Evolutionary conservation across 2,113 vertebrate species (phyloP).

Genomic region (Pyxicephalus adspersus): DNA sequence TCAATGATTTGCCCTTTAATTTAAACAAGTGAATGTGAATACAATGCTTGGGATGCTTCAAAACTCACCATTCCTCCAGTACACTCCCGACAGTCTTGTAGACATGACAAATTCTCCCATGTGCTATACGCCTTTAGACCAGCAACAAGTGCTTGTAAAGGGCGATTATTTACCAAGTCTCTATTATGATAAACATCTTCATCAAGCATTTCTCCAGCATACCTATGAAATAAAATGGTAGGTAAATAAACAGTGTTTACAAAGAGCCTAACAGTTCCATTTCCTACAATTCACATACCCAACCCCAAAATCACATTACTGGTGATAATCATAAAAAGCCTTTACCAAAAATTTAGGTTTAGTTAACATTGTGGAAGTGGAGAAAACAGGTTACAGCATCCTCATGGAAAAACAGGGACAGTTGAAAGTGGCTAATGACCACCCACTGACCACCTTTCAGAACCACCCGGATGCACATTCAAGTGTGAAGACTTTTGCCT

Average conservation of each 20-base stretch:
- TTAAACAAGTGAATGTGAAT: not conserved
- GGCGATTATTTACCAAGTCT: constrained; percentile 59
- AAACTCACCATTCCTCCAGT: constrained; percentile 68
- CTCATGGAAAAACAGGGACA: too few species aligned
- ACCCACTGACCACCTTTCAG: too few species aligned
- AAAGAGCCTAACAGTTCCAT: not conserved
- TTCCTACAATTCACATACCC: not conserved
- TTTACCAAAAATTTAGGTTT: too few species aligned
- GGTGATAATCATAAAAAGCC: too few species aligned
- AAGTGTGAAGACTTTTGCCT: too few species aligned
- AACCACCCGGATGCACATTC: too few species aligned
- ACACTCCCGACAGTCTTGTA: constrained; percentile 68
- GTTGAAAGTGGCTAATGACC: too few species aligned
- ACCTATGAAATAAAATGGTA: constrained; percentile 50
- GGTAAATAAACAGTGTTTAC: not conserved
- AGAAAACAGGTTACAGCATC: too few species aligned
- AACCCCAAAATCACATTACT: too few species aligned
- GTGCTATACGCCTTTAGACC: constrained; percentile 73
- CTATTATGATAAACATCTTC: constrained; percentile 62
- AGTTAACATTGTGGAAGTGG: too few species aligned
- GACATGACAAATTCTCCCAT: constrained; percentile 67
- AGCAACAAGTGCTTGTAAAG: constrained; percentile 64
- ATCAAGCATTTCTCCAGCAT: constrained; percentile 63
- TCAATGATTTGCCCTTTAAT: too few species aligned
- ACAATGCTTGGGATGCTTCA: not conserved